Conservation (phyloP, 2,113 vertebrate genomes). For the Oncorhynchus kisutch region DNA sequence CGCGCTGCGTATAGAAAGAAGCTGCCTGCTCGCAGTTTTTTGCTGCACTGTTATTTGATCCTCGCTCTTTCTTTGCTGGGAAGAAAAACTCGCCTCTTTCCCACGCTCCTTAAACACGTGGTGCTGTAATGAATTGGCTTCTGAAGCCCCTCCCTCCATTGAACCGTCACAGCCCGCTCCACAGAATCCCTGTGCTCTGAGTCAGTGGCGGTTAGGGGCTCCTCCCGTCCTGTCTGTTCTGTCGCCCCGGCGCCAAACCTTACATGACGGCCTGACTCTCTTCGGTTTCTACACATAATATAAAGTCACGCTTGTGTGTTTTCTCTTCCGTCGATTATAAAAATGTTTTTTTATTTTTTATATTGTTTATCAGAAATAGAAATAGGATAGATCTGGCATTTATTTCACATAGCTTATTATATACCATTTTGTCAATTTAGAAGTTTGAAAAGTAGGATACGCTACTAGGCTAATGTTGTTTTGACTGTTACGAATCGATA, state of each 20-base stretch:
- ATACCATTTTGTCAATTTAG: not conserved
- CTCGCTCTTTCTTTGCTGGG: constrained; percentile 88
- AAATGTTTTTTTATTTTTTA: too few species aligned
- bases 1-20: constrained; percentile 6
- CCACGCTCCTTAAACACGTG: constrained; percentile 97
- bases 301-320: not conserved
- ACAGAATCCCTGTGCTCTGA: not conserved
- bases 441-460: not conserved
- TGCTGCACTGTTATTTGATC: constrained; percentile 80
- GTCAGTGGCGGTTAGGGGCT: constrained; percentile 11
- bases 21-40: constrained; percentile 44
- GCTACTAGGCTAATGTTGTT: not conserved
- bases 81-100: constrained; percentile 98
- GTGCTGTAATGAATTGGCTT: constrained; percentile 87
- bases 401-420: not conserved
- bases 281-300: not conserved
- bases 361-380: constrained; percentile 40
- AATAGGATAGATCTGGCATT: constrained; percentile 12
- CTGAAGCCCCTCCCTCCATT: constrained; percentile 77
- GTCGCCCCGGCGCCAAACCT: constrained; percentile 51
- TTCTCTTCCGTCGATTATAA: not conserved
- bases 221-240: constrained; percentile 44
- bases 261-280: not conserved
- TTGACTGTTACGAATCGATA: not conserved
- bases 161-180: constrained; percentile 61